Evolutionary conservation across 2,113 vertebrate genomes (phyloP).

Genomic region (Equus przewalskii): DNA sequence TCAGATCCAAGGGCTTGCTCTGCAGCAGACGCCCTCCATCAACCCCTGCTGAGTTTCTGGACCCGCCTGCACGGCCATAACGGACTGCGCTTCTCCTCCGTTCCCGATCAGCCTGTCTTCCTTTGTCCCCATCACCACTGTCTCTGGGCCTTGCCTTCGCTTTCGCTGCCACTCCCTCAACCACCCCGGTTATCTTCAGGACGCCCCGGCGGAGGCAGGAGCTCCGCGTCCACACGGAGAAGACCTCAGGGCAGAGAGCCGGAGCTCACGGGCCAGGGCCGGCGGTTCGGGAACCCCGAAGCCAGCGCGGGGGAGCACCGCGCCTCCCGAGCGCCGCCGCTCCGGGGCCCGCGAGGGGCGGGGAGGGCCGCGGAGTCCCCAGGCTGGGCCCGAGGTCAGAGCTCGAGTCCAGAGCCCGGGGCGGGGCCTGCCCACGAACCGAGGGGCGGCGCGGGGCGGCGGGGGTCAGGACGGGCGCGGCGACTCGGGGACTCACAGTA

Average conservation of each 20-base stretch:
- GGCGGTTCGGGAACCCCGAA: neutral
- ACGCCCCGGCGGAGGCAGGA: neutral
- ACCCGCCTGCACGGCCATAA: neutral
- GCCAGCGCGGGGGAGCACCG: too few relatives aligned
- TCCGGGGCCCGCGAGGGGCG: rapidly evolving
- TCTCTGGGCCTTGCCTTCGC: neutral
- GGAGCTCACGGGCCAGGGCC: rapidly evolving
- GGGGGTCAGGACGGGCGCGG: neutral
- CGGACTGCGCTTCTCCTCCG: neutral
- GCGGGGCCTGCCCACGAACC: neutral
- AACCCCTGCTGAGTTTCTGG: neutral
- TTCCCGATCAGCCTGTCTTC: neutral
- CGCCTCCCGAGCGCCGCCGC: too few relatives aligned
- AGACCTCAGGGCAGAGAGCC: neutral
- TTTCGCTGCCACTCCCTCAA: neutral
- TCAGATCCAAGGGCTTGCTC: neutral
- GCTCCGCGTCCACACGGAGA: neutral
- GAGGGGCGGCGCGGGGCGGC: neutral
- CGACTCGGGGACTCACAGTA: slow-evolving; percentile 93
- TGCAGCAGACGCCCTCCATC: neutral
- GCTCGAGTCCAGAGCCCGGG: neutral
- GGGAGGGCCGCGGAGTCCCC: neutral
- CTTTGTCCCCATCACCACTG: neutral
- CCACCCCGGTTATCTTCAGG: neutral
- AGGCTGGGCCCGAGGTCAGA: neutral